Evolutionary conservation across 2,888 invertebrate genomes (phyloP).

Genomic region (Drosophila mulleri): DNA sequence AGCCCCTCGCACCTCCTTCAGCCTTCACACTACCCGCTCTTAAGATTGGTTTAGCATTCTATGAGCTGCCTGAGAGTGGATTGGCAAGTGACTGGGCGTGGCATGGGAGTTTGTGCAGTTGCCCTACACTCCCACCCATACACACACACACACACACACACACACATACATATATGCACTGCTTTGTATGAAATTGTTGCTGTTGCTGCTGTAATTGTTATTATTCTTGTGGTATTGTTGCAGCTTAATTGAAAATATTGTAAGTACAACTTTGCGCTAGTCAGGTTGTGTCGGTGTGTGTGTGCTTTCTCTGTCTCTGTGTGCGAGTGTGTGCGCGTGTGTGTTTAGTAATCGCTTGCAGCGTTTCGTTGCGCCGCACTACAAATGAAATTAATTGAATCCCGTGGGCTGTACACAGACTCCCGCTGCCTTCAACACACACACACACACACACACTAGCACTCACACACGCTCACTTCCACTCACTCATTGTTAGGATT

Average conservation of each 20-base stretch:
- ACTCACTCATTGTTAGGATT: conserved; percentile 7
- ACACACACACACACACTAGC: neutral
- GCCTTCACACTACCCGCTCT: neutral
- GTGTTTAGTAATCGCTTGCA: conserved; percentile 60
- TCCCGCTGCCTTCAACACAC: conserved; percentile 2
- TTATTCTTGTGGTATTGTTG: conserved; percentile 77
- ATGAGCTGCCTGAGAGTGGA: conserved; percentile 22
- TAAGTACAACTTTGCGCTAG: conserved; percentile 49
- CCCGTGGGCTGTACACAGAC: conserved; percentile 48
- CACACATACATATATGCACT: conserved; percentile 14
- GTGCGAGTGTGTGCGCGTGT: conserved; percentile 29
- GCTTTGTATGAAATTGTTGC: conserved; percentile 38
- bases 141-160: conserved; percentile 2
- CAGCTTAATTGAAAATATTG: conserved; percentile 79
- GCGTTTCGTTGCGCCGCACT: conserved; percentile 60
- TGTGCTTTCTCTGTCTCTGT: neutral
- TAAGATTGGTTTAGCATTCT: conserved; percentile 1
- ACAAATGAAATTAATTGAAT: conserved; percentile 75
- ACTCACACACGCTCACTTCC: conserved; percentile 1
- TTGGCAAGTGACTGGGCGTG: conserved; percentile 38
- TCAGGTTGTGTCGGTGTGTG: neutral
- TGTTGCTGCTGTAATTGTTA: conserved; percentile 70
- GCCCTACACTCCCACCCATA: neutral
- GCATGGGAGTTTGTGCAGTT: neutral
- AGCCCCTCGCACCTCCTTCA: neutral